Base-by-base conservation (phyloP, 2,797 vertebrate genomes). In the Pipistrellus pipistrellus region DNA sequence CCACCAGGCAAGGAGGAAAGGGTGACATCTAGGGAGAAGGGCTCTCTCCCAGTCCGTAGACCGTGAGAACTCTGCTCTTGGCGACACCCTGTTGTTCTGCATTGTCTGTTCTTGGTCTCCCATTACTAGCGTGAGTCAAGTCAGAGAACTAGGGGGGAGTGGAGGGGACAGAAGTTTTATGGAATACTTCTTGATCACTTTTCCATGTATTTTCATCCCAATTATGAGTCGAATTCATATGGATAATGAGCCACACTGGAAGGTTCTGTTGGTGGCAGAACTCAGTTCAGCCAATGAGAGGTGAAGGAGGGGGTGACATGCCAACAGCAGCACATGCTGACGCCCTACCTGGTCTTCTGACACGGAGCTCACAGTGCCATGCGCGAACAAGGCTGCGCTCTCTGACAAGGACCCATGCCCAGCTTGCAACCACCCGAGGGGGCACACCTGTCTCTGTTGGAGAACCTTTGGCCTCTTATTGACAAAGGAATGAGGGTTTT, bases 321-420 rank as follows among this genome's bases (percentile, higher is more conserved):
- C 7, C 8, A 32, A 6, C 14, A 1, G 53, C 13, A 41, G 1
- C 6, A 4, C 8, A 0, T 13, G 0, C 35, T 51, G 18, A 27
- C 32, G 57, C 57, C 30, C 20, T 1, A 0, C 62, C 23, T 8
- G 14, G 4, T 13, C 27, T 46, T 76, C 68, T 32, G 44, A 69
- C 48, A 41, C 25, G 8, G 25, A 32, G 73, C 41, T 84, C 27
- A 6, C 9, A 0, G 27, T 30, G 30, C 30, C 25, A 48, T 10
- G 20, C 23, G 57, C 12, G 27, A 48, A 18, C 17, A 15, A 20
- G n/a, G 21, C 21, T 14, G 25, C 0, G 2, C 15, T 41, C 20
- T 73, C 27, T 15, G 35, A 48, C 2, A 23, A 30, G 64, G 44
- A 30, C 48, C 35, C 9, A 6, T 0, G 17, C 59, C 81, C 35